Base-by-base conservation (phyloP, 2,113 vertebrate species). In the Phycodurus eques region DNA sequence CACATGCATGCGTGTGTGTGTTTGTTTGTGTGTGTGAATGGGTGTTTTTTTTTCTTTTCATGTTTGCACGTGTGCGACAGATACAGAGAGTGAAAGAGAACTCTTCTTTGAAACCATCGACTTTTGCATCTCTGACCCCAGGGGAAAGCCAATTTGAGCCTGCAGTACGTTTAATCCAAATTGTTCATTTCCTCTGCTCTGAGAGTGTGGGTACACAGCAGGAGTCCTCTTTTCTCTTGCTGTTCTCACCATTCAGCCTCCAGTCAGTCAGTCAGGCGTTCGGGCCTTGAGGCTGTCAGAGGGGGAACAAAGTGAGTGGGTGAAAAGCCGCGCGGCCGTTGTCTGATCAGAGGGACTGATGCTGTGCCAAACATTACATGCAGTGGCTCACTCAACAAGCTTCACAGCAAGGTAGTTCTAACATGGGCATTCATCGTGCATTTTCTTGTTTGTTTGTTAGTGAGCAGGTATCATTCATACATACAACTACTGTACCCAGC, bases 291-390 rank as follows among this genome's bases (percentile, higher is more conserved):
- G 88, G 86, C 90, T 89, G 85, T 87, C 87, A 80, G 85, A 83
- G 87, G 75, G 86, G 83, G 84, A 88, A 88, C 88, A 90, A 89
- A 91, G 87, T 89, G 88, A 90, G 81, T 86, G 78, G 88, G 84
- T 88, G 88, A 88, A 87, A 87, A 88, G 86, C 86, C 85, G 85
- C 86, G 82, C 83, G 75, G 75, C 82, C 72, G 79, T 83, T 78
- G 86, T 88, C 83, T 91, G 87, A 91, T 91, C 88, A 83, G 81
- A 85, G 68, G 78, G 86, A 86, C 86, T 89, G 87, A 89, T 85
- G 88, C 86, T 83, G 85, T 83, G 87, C 88, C 89, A 90, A 78
- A 86, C 78, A 86, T 75, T 78, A 72, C 83, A 81, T 81, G 77
- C 82, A 83, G 82, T 74, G 76, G 83, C 87, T 89, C 80, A 63